These are phyloP conservation scores for Euplagia quadripunctaria DNA, from an alignment of 2,888 invertebrate species.

Conservation along the genomic window DNA sequence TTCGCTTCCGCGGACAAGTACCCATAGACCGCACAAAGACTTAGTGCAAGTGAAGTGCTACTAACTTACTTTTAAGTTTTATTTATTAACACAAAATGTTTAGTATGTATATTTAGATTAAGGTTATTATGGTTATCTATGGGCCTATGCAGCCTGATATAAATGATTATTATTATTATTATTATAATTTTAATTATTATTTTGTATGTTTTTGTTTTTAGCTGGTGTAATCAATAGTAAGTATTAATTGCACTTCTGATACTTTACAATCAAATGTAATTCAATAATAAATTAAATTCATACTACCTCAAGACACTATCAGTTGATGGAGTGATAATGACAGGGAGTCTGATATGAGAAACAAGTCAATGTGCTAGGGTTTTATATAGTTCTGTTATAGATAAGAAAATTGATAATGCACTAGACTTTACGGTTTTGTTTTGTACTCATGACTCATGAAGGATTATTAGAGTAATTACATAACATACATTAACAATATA, in stretches of 20 bases:
- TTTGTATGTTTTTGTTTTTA: neutral
- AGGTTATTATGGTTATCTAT: no score
- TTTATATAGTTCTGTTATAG: slow-evolving; percentile 34
- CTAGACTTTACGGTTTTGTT: neutral
- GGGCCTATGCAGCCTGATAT: no score
- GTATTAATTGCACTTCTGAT: neutral
- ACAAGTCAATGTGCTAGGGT: slow-evolving; percentile 33
- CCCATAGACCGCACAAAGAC: no score
- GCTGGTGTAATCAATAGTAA: no score
- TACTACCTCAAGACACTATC: slow-evolving; percentile 30
- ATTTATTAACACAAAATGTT: no score
- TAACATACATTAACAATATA: neutral
- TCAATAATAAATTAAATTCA: neutral
- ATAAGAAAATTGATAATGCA: slow-evolving; percentile 36
- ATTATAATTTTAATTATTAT: no score
- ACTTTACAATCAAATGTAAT: neutral
- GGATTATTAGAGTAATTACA: neutral
- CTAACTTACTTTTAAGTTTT: no score
- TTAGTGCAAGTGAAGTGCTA: no score
- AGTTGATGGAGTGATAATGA: slow-evolving; percentile 30
- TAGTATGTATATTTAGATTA: no score
- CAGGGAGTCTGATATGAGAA: slow-evolving; percentile 35
- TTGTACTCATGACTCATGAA: slow-evolving; percentile 5
- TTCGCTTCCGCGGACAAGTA: no score
- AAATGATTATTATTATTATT: no score